Base-by-base conservation (phyloP, 2,888 invertebrate species). In the Spilosoma lubricipeda region DNA sequence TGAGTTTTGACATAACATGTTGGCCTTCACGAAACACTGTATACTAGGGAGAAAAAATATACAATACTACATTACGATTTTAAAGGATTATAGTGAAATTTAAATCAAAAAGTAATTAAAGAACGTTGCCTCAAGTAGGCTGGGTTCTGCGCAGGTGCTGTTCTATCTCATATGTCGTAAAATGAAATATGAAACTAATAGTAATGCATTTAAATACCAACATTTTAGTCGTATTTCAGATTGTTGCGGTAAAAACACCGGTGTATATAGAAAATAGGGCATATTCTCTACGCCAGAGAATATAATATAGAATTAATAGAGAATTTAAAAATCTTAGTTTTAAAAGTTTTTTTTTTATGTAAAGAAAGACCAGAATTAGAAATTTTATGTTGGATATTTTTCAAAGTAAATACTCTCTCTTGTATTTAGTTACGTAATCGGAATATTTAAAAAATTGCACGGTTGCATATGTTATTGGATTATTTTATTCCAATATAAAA, bases 391-490 rank as follows among this genome's bases (percentile, higher is more conserved):
- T 15, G n/a, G 5, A 56, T 45, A 67, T 36, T 52, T 20, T 5
- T 8, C 52, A 59, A 33, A 66, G 30, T n/a, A 67, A 23, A 13
- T 33, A 23, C 33, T 71, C 8, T 45, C n/a, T n/a, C n/a, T 20
- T 45, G 64, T 59, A 15, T 64, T 15, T 59, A 42, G 67, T 30
- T 13, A 56, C 3, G 0, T 56, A 18, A 67, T 67, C 67, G 72
- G 72, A 67, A 72, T 59, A 67, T 67, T 70, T n/a, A 45, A 45
- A n/a, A 64, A 70, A 64, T 64, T 70, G 5, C 64, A 70, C 70
- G 70, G 30, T 23, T 8, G 59, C 66, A 13, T 15, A 15, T 63
- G 15, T 67, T 23, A 27, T 56, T 72, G 23, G 48, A 39, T 67
- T 11, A 39, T 11, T 9, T 39, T 39, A 52, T 56, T 66, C 30